Percentiles rank a stretch among this genome's conserved stretches.
phyloP scores from a whole-genome alignment of 2,113 vertebrate genomes.

The Puma concolor region DNA sequence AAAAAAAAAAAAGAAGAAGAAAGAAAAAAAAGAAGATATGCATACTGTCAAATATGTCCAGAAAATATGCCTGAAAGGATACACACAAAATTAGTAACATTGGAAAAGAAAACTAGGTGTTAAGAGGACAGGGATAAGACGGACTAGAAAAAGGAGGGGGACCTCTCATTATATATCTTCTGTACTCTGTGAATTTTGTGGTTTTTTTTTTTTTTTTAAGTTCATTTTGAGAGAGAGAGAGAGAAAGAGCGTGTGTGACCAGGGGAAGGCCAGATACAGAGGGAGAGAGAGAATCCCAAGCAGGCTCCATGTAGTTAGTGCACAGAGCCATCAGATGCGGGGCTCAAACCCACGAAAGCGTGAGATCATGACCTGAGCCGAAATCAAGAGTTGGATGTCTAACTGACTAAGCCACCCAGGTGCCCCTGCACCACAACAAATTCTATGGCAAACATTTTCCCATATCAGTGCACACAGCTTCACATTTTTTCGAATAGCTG shows the following conservation, averaged over 20 bases:
- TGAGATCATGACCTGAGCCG: too few species aligned
- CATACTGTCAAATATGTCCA: not conserved
- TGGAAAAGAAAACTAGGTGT: not conserved
- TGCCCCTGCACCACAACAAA: not conserved
- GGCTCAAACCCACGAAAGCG: too few species aligned
- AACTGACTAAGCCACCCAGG: too few species aligned
- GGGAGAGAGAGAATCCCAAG: too few species aligned
- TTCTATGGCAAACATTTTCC: not conserved
- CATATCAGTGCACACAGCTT: not conserved
- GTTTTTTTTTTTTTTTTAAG: too few species aligned
- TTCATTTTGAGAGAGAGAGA: too few species aligned
- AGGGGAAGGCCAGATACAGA: too few species aligned
- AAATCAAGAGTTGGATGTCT: too few species aligned
- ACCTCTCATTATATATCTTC: not conserved
- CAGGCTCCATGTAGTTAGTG: too few species aligned
- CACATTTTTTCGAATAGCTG: not conserved
- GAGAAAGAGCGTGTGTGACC: too few species aligned
- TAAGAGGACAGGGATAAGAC: not conserved
- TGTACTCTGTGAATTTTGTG: not conserved
- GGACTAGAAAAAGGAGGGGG: not conserved
- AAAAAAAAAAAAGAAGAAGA: not conserved
- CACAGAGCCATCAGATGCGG: too few species aligned
- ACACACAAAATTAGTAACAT: not conserved
- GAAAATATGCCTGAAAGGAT: not conserved
- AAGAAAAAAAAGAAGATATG: not conserved